Evolutionary conservation across 2,797 vertebrate genomes (phyloP), one percentile per base, ranked within the genome.

Genomic region (Heliangelus exortis): DNA sequence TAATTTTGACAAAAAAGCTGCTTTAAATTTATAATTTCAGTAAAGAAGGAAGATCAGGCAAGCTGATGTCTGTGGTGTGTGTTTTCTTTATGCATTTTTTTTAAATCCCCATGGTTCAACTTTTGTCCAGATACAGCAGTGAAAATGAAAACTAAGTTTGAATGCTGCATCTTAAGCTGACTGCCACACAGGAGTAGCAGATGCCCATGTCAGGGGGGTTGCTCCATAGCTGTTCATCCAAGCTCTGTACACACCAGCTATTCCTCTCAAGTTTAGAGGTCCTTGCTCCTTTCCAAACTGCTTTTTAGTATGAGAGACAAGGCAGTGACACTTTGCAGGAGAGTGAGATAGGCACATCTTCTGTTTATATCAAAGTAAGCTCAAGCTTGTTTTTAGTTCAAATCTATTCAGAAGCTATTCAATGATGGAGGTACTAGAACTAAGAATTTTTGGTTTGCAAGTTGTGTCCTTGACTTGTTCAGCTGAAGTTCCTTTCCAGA

Each of bases 161-260:
- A 62, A 25, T 84, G 14, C 41, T 39, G 65, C 9, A 15, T 21
- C 36, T 50, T 36, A 82, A 77, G 45, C 43, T 68, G 65, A 34
- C 33, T 84, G 72, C 21, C 33, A 4, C 78, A 39, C 25, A 3
- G 3, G 53, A 68, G 57, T 31, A 78, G 33, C 51, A 75, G 72
- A 47, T 81, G 62, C 15, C 12, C 2, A 2, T 6, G 20, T 82
- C 57, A 51, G 61, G 41, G 18, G 3, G 55, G 19, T 66, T 0
- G 1, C 34, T 76, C 34, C 1, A 0, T 9, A 54, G 41, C 4
- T 74, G 18, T 71, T 91, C 23, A 26, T 39, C 11, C 7, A 18
- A 55, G 47, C 19, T 55, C 10, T 9, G 0, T 16, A 6, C 1
- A 1, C 20, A 10, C 17, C 48, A 76, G 43, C 41, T 43, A 21